Conservation (phyloP, 2,797 vertebrate genomes). For the Lacerta bilineata region DNA sequence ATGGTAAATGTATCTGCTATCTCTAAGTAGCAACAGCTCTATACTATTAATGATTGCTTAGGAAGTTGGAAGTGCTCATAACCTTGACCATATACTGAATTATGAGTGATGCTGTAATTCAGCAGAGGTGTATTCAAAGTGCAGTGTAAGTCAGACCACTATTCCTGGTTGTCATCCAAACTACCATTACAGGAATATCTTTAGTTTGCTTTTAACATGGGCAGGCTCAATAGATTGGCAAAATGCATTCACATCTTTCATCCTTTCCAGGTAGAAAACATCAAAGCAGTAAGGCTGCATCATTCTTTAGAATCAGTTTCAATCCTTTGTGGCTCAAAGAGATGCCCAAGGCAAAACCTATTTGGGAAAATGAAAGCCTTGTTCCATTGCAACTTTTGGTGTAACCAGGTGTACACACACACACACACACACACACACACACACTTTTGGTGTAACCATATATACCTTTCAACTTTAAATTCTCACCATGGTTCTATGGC, state of each 20-base stretch:
- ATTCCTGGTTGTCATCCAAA: slow-evolving; percentile 38
- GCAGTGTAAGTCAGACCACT: slow-evolving; percentile 25
- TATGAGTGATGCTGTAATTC: slow-evolving; percentile 23
- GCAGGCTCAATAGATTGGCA: slow-evolving; percentile 2
- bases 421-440: background rate
- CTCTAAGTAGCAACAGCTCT: slow-evolving; percentile 25
- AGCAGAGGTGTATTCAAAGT: slow-evolving; percentile 26
- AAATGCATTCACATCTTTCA: slow-evolving; percentile 37
- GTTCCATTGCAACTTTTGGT: slow-evolving; percentile 39
- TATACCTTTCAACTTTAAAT: slow-evolving; percentile 37
- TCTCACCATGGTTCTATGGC: background rate
- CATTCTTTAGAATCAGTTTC: slow-evolving; percentile 27
- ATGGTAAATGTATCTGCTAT: slow-evolving; percentile 32
- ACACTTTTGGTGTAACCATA: slow-evolving; percentile 35
- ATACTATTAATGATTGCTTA: slow-evolving; percentile 23
- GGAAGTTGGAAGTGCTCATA: slow-evolving; percentile 31
- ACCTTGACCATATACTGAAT: slow-evolving; percentile 19
- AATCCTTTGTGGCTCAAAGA: background rate
- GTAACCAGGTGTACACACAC: slow-evolving; percentile 36
- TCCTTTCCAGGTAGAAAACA: slow-evolving; percentile 51
- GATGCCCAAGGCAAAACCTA: slow-evolving; percentile 18
- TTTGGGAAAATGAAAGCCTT: slow-evolving; percentile 49
- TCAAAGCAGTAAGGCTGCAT: slow-evolving; percentile 39
- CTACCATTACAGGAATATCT: slow-evolving; percentile 36
- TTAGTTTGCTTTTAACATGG: slow-evolving; percentile 26